phyloP scores from a whole-genome alignment of 1,140 invertebrate species.

The Lasioglossum baleicum region DNA sequence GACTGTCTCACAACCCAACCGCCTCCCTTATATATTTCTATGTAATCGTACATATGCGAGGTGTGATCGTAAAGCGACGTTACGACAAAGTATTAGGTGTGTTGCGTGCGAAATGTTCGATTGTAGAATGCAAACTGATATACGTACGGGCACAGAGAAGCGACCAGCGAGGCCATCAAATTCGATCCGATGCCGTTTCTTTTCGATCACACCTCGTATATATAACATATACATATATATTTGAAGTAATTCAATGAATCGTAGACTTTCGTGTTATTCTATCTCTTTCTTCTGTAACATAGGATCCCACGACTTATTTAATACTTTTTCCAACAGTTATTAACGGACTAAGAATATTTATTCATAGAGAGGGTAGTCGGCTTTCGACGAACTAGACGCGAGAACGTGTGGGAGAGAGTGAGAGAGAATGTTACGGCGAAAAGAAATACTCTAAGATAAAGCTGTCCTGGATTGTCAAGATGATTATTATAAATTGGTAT shows the following conservation, averaged over 20 bases:
- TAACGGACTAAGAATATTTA: constrained; percentile 57
- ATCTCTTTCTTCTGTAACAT: constrained; percentile 40
- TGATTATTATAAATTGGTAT: not conserved
- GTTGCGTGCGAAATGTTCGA: too few species aligned
- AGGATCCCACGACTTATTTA: constrained; percentile 39
- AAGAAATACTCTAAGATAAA: constrained; percentile 7
- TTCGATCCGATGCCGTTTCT: too few species aligned
- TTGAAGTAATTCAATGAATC: constrained; percentile 21
- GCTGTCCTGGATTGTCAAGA: not conserved
- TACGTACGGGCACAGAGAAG: too few species aligned
- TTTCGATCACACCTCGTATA: too few species aligned
- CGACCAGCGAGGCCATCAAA: too few species aligned
- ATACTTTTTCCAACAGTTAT: constrained; percentile 49
- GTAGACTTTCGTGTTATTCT: constrained; percentile 23
- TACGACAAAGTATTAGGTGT: too few species aligned
- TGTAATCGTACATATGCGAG: not conserved
- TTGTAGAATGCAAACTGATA: too few species aligned
- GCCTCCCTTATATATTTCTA: constrained; percentile 10
- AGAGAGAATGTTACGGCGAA: not conserved
- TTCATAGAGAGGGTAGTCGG: constrained; percentile 29
- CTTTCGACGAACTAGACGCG: constrained; percentile 8
- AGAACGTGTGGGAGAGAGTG: too few species aligned
- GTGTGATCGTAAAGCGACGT: too few species aligned
- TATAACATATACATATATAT: not conserved
- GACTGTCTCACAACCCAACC: too few species aligned